Conservation (phyloP, 2,888 invertebrate species). For the Anodontia alba region DNA sequence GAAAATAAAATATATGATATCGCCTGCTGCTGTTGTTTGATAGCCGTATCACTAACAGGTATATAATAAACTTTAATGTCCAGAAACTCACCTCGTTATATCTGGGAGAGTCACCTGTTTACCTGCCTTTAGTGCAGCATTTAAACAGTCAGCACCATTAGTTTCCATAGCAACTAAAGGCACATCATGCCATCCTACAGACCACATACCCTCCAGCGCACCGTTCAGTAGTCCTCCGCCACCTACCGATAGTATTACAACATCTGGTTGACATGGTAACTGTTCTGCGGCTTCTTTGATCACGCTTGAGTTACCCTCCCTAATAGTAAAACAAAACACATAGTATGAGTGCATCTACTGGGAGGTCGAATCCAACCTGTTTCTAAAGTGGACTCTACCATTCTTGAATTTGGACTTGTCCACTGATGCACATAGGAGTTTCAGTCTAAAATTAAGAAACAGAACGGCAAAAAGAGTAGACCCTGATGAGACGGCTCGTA, state of each 20-base stretch:
- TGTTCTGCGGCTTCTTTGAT: conserved; percentile 85
- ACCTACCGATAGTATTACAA: conserved; percentile 86
- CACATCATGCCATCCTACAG: conserved; percentile 84
- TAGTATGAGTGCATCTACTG: too few species aligned
- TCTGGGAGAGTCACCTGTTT: conserved; percentile 83
- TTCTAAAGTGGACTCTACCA: too few species aligned
- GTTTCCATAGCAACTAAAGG: conserved; percentile 86
- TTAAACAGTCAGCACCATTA: conserved; percentile 85
- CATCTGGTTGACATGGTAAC: conserved; percentile 83
- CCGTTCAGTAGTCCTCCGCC: conserved; percentile 86
- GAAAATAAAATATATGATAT: too few species aligned
- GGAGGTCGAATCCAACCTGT: too few species aligned
- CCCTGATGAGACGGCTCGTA: too few species aligned
- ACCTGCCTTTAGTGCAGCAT: conserved; percentile 84
- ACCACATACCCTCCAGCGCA: conserved; percentile 78
- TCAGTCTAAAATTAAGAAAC: too few species aligned
- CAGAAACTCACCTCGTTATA: conserved; percentile 85
- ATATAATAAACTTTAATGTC: too few species aligned
- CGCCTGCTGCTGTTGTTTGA: too few species aligned
- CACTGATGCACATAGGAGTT: too few species aligned
- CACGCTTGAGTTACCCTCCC: conserved; percentile 85
- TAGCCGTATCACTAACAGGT: too few species aligned
- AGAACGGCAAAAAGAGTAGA: too few species aligned
- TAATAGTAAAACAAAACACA: conserved; percentile 64
- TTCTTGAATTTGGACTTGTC: too few species aligned